Base-by-base conservation (phyloP, 2,113 vertebrate species). In the Sinocyclocheilus anshuiensis region DNA sequence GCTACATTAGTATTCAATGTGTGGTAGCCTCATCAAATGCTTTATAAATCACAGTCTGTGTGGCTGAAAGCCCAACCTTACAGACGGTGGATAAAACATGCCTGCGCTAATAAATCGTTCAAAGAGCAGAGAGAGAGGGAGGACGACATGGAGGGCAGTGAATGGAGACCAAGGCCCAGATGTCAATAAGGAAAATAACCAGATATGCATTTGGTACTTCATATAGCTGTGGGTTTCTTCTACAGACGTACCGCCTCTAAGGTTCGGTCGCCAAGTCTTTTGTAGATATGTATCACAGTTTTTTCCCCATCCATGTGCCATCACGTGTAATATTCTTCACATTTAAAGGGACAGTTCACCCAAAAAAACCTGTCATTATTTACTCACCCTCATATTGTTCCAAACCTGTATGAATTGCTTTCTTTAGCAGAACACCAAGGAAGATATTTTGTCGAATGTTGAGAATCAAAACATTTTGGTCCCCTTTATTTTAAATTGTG, bases 1-100 rank as follows among this genome's bases (percentile, higher is more conserved):
- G 67, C 86, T 76, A 63, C 85, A 85, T 8, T 86, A 77, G 57
- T 78, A 77, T 77, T 85, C 74, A 74, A 81, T 36, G 80, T 71
- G 74, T 22, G 24, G 82, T 55, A 72, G 59, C 36, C 50, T 59
- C 71, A 88, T 89, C 65, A 89, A 83, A 87, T 69, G 53, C 72
- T 72, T 81, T 76, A 76, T 88, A 89, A 91, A 90, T 83, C 61
- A 83, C 63, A 59, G 57, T 12, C 71, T 42, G 71, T 42, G 20
- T 53, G 50, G 39, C 79, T 78, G 4, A 26, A 81, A 85, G 22
- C 77, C 69, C 26, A 42, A 67, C 48, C 63, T 29, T 45, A 88
- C 48, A 82, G 50, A 78, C 50, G 10, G 29, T 72, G 79, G 79
- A 71, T 39, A 24, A 86, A 29, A 69, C 81, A 78, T 72, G 55